Evolutionary conservation across 2,888 invertebrate species (phyloP).

Genomic region (Drosophila rubida): DNA sequence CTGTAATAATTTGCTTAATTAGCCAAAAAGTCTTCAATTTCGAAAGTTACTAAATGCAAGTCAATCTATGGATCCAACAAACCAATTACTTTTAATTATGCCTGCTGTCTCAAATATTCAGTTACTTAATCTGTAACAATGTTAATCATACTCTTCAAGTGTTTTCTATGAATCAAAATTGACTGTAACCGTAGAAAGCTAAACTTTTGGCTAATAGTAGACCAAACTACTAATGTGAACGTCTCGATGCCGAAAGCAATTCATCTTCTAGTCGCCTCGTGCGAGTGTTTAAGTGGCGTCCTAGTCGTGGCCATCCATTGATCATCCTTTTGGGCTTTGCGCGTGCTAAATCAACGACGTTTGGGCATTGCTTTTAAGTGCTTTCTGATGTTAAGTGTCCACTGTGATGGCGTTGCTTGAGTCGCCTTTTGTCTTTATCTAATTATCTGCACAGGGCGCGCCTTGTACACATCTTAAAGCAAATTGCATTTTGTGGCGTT

Average conservation of each 20-base stretch:
- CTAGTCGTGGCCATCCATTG: background rate
- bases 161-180: background rate
- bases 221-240: background rate
- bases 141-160: background rate
- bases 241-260: constrained; percentile 2
- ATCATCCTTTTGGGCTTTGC: constrained; percentile 21
- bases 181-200: background rate
- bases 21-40: too few relatives aligned
- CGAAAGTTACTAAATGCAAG: too few relatives aligned
- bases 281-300: constrained; percentile 6
- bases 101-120: too few relatives aligned
- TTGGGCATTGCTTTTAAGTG: constrained; percentile 56
- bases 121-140: too few relatives aligned
- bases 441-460: constrained; percentile 44
- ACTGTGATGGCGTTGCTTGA: constrained; percentile 18
- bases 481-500: constrained; percentile 18
- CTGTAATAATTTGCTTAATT: too few relatives aligned
- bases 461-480: background rate
- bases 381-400: constrained; percentile 64
- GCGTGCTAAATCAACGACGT: background rate
- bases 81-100: too few relatives aligned
- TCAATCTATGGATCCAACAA: too few relatives aligned
- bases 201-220: background rate
- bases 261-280: constrained; percentile 25
- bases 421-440: constrained; percentile 6